Base-by-base conservation (phyloP, 2,888 invertebrate genomes). In the Esperia sulphurella region DNA sequence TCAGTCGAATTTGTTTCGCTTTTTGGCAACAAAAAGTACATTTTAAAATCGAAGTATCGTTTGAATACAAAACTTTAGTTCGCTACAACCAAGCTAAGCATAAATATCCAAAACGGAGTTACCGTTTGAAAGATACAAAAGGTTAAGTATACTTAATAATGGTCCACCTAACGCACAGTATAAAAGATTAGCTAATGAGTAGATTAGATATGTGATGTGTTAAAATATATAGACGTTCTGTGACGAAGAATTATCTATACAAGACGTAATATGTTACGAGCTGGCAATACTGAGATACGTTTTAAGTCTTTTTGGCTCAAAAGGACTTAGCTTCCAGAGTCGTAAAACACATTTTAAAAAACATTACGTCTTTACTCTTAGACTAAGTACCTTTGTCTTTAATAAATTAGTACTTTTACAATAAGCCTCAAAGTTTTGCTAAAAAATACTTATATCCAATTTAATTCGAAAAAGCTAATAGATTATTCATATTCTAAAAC, bases 171-270 rank as follows among this genome's bases (percentile, higher is more conserved):
- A 79, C 82, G 78, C 81, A 75, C 77, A 71, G 79, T 85, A 82
- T 71, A 81, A 80, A 79, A 72, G 65, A 74, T 70, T 73, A 71
- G 83, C 83, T 70, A 85, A 80, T 79, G 81, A 83, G 77, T 83
- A 84, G 81, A 77, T 71, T 63, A 75, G 80, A 83, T 88, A 88
- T 88, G 88, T 88, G 83, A 83, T 80, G 82, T 82, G 71, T 84
- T 83, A 82, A 79, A 70, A 73, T 78, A 75, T 71, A 70, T 58
- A 65, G 54, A 63, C 43, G 49, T 53, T 55, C 67, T 65, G 63
- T 56, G 65, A 55, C 68, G 58, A 61, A 21, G 3, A 21, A 2
- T 21, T n/a, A n/a, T 21, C 21, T 21, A 21, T 21, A 21, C 21
- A 21, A 21, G 2, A 21, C 21, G 21, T 21, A 3, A 5, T 2